phyloP scores from a whole-genome alignment of 2,888 invertebrate species.

The Xestia ashworthii region DNA sequence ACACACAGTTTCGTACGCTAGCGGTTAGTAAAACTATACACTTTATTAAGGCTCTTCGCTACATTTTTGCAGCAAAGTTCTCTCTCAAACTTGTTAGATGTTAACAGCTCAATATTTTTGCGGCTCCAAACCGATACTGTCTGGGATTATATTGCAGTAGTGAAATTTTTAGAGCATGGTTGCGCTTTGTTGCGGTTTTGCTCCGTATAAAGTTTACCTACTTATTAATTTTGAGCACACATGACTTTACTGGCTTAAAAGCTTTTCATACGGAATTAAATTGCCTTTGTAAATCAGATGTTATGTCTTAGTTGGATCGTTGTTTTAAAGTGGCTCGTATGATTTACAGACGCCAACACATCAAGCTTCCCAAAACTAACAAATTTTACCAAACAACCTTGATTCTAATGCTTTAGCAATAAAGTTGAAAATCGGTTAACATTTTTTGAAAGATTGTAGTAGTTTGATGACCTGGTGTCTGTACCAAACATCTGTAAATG shows the following conservation, averaged over 20 bases:
- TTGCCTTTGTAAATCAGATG: background rate
- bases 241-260: constrained; percentile 6
- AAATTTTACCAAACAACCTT: no score
- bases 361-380: no score
- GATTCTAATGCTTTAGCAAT: no score
- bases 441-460: no score
- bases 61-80: constrained; percentile 51
- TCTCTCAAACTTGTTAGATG: constrained; percentile 29
- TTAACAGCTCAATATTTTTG: constrained; percentile 35
- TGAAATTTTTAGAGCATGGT: constrained; percentile 43
- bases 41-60: constrained; percentile 35
- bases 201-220: constrained; percentile 27
- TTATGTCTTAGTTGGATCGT: background rate
- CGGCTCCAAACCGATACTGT: constrained; percentile 29
- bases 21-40: constrained; percentile 38
- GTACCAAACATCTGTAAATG: background rate
- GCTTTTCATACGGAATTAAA: background rate
- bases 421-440: no score
- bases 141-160: constrained; percentile 35
- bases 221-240: background rate
- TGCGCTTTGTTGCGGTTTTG: constrained; percentile 43
- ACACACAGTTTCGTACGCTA: constrained; percentile 24
- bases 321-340: background rate
- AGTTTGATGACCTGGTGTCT: no score
- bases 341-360: background rate